phyloP scores from a whole-genome alignment of 2,888 invertebrate species.

The Portevinia maculata region DNA sequence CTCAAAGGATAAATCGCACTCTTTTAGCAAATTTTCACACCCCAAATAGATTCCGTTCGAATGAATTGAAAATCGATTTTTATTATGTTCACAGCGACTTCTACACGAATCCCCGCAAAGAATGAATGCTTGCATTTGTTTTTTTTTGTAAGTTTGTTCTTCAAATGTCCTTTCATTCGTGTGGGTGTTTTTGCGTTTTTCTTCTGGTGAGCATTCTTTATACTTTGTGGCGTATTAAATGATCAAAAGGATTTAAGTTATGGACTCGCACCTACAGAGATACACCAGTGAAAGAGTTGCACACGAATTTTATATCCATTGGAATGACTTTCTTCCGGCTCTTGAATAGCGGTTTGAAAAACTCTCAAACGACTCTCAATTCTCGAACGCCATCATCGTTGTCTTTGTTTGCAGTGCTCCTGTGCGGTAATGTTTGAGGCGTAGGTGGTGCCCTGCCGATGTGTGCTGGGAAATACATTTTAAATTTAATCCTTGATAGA shows the following conservation, averaged over 20 bases:
- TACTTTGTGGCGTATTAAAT: conserved; percentile 23
- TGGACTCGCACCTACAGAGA: conserved; percentile 32
- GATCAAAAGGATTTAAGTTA: conserved; percentile 65
- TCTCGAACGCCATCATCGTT: conserved; percentile 1
- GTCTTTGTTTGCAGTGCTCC: not conserved
- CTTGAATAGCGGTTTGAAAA: conserved; percentile 39
- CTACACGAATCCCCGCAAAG: conserved; percentile 54
- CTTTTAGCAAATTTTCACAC: conserved; percentile 67
- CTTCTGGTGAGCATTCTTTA: not conserved
- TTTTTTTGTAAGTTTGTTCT: not conserved
- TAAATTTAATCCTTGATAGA: conserved; percentile 61
- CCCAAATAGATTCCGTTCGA: conserved; percentile 70
- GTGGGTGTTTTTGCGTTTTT: conserved; percentile 1
- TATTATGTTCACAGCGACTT: conserved; percentile 69
- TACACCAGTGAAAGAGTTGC: conserved; percentile 41
- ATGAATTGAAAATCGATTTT: conserved; percentile 74
- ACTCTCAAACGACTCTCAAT: conserved; percentile 33
- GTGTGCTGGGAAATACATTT: conserved; percentile 37
- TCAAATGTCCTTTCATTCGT: not conserved
- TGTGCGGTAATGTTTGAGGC: conserved; percentile 19
- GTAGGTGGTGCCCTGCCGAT: conserved; percentile 6
- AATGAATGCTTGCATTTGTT: conserved; percentile 11
- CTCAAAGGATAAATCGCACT: conserved; percentile 72
- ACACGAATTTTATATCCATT: conserved; percentile 57
- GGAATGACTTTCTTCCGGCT: conserved; percentile 60